These are phyloP conservation scores for Sphaeridia pumilis DNA, from an alignment of 2,888 invertebrate species.

Conservation along the genomic window DNA sequence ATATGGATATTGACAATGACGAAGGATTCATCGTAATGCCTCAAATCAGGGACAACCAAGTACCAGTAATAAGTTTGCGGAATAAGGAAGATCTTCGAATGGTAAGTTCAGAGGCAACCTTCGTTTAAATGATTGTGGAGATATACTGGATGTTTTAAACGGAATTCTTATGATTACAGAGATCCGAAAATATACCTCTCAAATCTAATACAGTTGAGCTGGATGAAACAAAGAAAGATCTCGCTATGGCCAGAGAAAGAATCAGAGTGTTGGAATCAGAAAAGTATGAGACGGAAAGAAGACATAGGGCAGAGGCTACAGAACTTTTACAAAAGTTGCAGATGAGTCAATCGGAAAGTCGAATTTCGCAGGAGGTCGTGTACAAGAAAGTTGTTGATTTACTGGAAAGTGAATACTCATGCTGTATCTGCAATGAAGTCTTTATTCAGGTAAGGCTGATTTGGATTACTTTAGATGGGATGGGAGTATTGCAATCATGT, in stretches of 20 bases:
- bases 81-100: too few species aligned
- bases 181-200: too few species aligned
- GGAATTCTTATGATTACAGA: too few species aligned
- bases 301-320: conserved; percentile 31
- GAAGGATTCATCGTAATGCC: too few species aligned
- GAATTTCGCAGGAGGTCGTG: conserved; percentile 33
- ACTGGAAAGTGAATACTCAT: conserved; percentile 59
- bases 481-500: background rate
- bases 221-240: background rate
- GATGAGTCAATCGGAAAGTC: conserved; percentile 20
- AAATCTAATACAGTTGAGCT: too few species aligned
- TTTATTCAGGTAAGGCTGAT: conserved; percentile 51
- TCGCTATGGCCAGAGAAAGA: background rate
- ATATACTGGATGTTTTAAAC: too few species aligned
- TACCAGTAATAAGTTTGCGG: too few species aligned
- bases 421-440: conserved; percentile 62
- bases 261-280: conserved; percentile 13
- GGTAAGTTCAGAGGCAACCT: too few species aligned
- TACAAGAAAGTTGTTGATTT: conserved; percentile 45
- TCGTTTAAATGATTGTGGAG: too few species aligned
- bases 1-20: too few species aligned
- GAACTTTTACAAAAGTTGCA: conserved; percentile 20
- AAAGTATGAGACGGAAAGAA: conserved; percentile 19
- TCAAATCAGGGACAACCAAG: too few species aligned
- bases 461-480: background rate